Conservation (phyloP, 2,888 invertebrate genomes). For the Oscheius sp. region DNA sequence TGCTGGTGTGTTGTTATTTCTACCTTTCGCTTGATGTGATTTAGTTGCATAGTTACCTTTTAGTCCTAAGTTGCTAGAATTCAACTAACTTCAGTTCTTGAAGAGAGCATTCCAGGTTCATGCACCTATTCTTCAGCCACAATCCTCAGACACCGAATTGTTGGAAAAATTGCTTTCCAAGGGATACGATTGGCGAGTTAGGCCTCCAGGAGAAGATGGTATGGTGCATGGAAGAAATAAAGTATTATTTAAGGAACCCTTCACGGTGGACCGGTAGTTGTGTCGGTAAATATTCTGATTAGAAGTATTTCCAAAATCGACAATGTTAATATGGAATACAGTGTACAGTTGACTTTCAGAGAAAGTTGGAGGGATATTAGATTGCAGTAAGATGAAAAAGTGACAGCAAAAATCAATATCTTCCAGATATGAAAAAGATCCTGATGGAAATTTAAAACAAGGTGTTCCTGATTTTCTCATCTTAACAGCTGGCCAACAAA, state of each 20-base stretch:
- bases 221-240: neutral
- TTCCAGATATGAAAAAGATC: slow-evolving; percentile 42
- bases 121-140: slow-evolving; percentile 46
- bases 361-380: slow-evolving; percentile 96
- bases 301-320: slow-evolving; percentile 69
- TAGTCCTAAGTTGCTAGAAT: neutral
- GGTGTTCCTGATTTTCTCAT: slow-evolving; percentile 66
- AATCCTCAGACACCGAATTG: slow-evolving; percentile 64
- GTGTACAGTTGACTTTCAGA: slow-evolving; percentile 94
- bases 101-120: slow-evolving; percentile 37
- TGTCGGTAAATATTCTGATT: slow-evolving; percentile 66
- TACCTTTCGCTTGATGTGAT: neutral
- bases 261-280: slow-evolving; percentile 62
- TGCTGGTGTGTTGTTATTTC: slow-evolving; percentile 22
- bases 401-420: neutral
- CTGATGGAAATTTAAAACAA: slow-evolving; percentile 75
- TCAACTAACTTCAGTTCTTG: neutral
- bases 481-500: slow-evolving; percentile 77
- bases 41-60: slow-evolving; percentile 6
- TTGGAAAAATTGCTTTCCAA: slow-evolving; percentile 61
- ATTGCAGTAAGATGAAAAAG: slow-evolving; percentile 54
- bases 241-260: slow-evolving; percentile 33
- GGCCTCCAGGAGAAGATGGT: slow-evolving; percentile 62
- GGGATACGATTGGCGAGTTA: slow-evolving; percentile 67
- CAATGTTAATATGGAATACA: slow-evolving; percentile 73